Evolutionary conservation across 1,140 invertebrate genomes (phyloP).

Genomic region (Temnothorax longispinosus): DNA sequence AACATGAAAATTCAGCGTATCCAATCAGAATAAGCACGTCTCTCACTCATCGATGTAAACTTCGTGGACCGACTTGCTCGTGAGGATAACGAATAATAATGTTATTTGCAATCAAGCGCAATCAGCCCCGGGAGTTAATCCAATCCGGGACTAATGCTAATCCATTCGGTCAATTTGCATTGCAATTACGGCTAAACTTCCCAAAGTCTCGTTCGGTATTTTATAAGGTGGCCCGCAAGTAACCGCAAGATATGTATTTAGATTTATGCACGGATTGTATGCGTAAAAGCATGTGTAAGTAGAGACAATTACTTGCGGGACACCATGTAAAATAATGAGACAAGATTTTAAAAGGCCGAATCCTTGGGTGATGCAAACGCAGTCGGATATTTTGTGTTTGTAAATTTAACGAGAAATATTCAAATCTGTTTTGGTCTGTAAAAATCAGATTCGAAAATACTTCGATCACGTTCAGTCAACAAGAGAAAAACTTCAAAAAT

Average conservation of each 20-base stretch:
- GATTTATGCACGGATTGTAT: conserved; percentile 47
- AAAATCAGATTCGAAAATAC: conserved; percentile 4
- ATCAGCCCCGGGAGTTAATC: conserved; percentile 47
- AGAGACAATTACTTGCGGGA: conserved; percentile 33
- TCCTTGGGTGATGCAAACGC: background rate
- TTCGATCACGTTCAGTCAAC: background rate
- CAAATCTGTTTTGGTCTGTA: no score
- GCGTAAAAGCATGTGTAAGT: conserved; percentile 52
- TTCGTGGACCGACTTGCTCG: background rate
- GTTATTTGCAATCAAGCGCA: conserved; percentile 61
- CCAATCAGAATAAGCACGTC: conserved; percentile 43
- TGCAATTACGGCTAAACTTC: conserved; percentile 30
- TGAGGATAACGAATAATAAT: conserved; percentile 56
- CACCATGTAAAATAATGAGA: background rate
- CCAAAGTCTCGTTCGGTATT: conserved; percentile 39
- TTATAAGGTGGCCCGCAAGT: conserved; percentile 51
- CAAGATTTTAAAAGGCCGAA: background rate
- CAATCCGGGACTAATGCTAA: conserved; percentile 30
- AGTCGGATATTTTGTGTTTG: no score
- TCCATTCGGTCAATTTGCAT: conserved; percentile 60
- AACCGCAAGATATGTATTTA: conserved; percentile 37
- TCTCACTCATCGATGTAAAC: conserved; percentile 20
- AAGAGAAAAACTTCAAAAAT: background rate
- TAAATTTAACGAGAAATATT: background rate
- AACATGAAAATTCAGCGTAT: conserved; percentile 49